phyloP scores from a whole-genome alignment of 1,140 invertebrate species.

The Musca domestica region DNA sequence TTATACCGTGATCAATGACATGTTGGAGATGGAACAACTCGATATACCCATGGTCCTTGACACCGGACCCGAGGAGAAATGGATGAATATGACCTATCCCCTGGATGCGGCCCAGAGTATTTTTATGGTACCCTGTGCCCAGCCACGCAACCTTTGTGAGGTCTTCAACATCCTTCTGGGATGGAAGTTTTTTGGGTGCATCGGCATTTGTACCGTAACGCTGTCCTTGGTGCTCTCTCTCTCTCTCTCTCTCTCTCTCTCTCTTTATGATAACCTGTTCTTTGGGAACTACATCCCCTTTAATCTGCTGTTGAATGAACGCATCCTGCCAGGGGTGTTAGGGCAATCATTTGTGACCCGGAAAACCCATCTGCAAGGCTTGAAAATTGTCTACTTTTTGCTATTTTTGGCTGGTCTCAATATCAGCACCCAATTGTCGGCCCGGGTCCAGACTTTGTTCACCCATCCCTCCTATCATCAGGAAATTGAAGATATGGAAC shows the following conservation, averaged over 20 bases:
- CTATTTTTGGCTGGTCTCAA: neutral
- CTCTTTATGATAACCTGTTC: neutral
- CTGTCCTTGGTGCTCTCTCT: neutral
- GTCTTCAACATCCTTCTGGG: neutral
- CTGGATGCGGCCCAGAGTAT: neutral
- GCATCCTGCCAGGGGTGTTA: neutral
- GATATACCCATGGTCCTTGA: neutral
- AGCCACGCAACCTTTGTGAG: neutral
- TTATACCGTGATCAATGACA: neutral
- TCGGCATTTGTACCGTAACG: neutral
- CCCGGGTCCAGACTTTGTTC: neutral
- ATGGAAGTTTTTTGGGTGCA: neutral
- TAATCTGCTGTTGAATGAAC: neutral
- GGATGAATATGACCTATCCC: neutral
- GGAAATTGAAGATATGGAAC: neutral
- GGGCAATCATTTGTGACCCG: slow-evolving; percentile 1
- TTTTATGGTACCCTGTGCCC: slow-evolving; percentile 5
- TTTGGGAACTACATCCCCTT: neutral
- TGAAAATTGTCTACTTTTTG: neutral
- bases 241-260: too few relatives aligned
- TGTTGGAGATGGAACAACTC: neutral
- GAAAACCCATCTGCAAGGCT: neutral
- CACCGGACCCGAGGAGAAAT: neutral
- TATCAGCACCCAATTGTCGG: neutral
- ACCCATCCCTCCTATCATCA: neutral